phyloP scores from a whole-genome alignment of 2,113 vertebrate genomes.

The Psittacula cyanocephala region DNA sequence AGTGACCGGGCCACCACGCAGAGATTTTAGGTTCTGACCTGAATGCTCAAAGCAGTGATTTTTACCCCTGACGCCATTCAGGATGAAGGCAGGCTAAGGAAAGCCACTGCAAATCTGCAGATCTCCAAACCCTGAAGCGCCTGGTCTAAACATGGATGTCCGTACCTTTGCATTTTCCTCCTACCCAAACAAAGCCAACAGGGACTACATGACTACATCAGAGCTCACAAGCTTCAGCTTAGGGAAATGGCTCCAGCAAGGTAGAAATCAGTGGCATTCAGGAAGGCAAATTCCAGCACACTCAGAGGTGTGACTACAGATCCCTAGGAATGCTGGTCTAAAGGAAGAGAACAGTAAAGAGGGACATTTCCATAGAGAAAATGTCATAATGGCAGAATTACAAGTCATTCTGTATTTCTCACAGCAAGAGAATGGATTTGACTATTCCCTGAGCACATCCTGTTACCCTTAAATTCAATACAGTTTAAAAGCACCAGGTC shows the following conservation, averaged over 20 bases:
- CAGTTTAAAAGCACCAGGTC: not conserved
- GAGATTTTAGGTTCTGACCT: not conserved
- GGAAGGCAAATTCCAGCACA: not conserved
- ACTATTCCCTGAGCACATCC: not conserved
- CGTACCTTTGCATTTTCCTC: not conserved
- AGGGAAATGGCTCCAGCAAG: not conserved
- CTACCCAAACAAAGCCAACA: not conserved
- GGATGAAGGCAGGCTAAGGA: not conserved
- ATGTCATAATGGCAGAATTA: not conserved
- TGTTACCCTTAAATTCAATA: not conserved
- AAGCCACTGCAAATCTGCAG: not conserved
- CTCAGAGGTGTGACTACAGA: not conserved
- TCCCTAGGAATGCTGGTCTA: not conserved
- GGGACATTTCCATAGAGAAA: not conserved
- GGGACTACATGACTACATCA: not conserved
- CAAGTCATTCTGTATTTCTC: not conserved
- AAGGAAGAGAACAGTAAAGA: not conserved
- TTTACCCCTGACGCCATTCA: not conserved
- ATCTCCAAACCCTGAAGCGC: not conserved
- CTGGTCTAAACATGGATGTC: not conserved
- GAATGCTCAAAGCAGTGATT: not conserved
- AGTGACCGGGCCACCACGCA: accelerated
- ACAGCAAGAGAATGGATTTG: not conserved
- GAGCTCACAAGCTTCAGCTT: not conserved
- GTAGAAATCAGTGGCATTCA: not conserved